Conservation (phyloP, 1,140 invertebrate species). For the Teleogryllus occipitalis region DNA sequence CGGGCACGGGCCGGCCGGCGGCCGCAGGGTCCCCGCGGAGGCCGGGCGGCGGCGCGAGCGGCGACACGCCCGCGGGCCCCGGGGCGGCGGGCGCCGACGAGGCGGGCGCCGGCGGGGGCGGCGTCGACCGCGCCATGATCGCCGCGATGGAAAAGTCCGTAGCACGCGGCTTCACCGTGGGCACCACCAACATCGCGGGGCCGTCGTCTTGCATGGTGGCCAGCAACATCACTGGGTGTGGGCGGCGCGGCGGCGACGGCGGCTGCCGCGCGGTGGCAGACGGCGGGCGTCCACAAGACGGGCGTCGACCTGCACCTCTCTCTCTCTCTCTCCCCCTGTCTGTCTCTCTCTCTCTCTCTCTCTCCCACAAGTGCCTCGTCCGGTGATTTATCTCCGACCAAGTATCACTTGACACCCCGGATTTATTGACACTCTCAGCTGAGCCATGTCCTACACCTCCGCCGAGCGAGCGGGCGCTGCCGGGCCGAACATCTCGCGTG, state of each 20-base stretch:
- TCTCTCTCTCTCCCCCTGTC: too few species aligned
- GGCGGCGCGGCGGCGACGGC: not conserved
- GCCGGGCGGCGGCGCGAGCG: slow-evolving; percentile 26
- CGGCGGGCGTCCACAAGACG: too few species aligned
- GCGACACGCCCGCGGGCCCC: slow-evolving; percentile 31
- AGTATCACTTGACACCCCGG: not conserved
- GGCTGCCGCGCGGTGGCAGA: too few species aligned
- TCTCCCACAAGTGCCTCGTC: too few species aligned
- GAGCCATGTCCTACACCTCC: slow-evolving; percentile 8
- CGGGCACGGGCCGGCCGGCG: slow-evolving; percentile 29
- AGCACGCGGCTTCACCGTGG: slow-evolving; percentile 29
- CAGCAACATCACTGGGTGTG: slow-evolving; percentile 28
- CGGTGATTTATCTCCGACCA: not conserved
- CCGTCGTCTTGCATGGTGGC: slow-evolving; percentile 30
- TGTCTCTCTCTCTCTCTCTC: too few species aligned
- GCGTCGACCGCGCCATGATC: slow-evolving; percentile 46
- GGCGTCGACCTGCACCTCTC: too few species aligned
- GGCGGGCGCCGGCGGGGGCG: too few species aligned
- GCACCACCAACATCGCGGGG: slow-evolving; percentile 25
- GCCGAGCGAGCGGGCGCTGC: not conserved
- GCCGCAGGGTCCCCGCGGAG: too few species aligned
- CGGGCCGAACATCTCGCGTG: slow-evolving; percentile 1
- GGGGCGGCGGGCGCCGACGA: slow-evolving; percentile 31
- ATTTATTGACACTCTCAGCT: not conserved
- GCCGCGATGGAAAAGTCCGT: slow-evolving; percentile 57